Evolutionary conservation across 2,888 invertebrate species (phyloP).

Genomic region (Drosophila meridiana): DNA sequence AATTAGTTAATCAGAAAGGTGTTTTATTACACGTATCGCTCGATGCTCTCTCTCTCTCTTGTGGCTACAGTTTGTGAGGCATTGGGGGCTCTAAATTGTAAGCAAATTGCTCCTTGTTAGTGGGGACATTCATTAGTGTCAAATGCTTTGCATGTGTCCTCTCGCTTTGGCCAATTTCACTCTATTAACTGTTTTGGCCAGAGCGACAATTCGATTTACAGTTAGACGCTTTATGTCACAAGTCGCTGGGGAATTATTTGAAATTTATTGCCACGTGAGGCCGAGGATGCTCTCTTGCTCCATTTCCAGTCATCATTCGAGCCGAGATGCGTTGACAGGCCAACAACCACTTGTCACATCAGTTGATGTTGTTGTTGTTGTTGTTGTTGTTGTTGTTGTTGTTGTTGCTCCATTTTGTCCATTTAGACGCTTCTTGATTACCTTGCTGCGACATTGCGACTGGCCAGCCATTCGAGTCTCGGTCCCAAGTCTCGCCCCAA

Average conservation of each 20-base stretch:
- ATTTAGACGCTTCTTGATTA: constrained; percentile 77
- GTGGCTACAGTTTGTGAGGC: constrained; percentile 51
- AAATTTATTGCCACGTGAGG: constrained; percentile 70
- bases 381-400: constrained; percentile 48
- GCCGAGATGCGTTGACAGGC: constrained; percentile 68
- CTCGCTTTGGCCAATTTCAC: constrained; percentile 6
- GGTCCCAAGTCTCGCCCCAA: constrained; percentile 41
- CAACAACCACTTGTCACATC: constrained; percentile 40
- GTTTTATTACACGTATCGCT: constrained; percentile 12
- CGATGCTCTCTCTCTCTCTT: not conserved
- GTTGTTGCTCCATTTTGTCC: constrained; percentile 77
- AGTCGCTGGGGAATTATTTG: constrained; percentile 51
- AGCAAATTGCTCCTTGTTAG: constrained; percentile 36
- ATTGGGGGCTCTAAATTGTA: constrained; percentile 58
- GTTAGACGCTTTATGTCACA: constrained; percentile 62
- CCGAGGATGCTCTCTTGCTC: constrained; percentile 71
- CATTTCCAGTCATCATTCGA: constrained; percentile 65
- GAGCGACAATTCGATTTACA: constrained; percentile 38
- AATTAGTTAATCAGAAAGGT: constrained; percentile 71
- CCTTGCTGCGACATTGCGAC: constrained; percentile 63
- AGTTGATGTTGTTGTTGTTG: constrained; percentile 36
- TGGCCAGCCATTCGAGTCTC: constrained; percentile 23
- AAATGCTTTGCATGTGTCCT: constrained; percentile 64
- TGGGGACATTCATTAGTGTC: constrained; percentile 67
- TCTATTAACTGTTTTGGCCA: constrained; percentile 43